Percentiles rank a stretch among this genome's conserved stretches.
Conservation (phyloP, 2,113 vertebrate species). For the Agapornis roseicollis region DNA sequence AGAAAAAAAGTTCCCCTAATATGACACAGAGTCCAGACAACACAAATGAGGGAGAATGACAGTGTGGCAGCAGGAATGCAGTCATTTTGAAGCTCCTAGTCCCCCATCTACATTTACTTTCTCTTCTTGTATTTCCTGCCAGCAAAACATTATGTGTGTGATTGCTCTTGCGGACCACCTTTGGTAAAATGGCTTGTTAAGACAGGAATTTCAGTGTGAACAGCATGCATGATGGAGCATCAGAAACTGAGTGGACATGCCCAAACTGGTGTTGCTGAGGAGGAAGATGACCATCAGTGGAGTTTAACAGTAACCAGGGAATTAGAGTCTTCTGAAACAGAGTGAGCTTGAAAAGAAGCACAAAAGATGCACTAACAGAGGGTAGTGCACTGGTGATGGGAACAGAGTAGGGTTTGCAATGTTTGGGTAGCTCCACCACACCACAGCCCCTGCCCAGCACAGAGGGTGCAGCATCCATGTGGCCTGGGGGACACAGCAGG, state of each 20-base stretch:
- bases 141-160: neutral
- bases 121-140: neutral
- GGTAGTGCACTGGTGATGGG: neutral
- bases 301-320: neutral
- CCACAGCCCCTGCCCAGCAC: neutral
- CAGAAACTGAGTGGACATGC: neutral
- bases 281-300: neutral
- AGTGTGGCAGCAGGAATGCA: neutral
- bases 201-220: neutral
- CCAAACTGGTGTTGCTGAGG: neutral
- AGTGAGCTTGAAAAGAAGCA: neutral
- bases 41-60: neutral
- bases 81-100: neutral
- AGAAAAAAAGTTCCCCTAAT: neutral
- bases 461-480: neutral
- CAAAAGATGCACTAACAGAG: neutral
- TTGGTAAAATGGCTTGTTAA: neutral
- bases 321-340: neutral
- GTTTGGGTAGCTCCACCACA: neutral
- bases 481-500: accelerated
- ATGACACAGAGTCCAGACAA: neutral
- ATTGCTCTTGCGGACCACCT: neutral
- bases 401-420: neutral
- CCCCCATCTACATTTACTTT: neutral
- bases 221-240: accelerated